Evolutionary conservation across 2,797 vertebrate species (phyloP).

Genomic region (Nasua narica): DNA sequence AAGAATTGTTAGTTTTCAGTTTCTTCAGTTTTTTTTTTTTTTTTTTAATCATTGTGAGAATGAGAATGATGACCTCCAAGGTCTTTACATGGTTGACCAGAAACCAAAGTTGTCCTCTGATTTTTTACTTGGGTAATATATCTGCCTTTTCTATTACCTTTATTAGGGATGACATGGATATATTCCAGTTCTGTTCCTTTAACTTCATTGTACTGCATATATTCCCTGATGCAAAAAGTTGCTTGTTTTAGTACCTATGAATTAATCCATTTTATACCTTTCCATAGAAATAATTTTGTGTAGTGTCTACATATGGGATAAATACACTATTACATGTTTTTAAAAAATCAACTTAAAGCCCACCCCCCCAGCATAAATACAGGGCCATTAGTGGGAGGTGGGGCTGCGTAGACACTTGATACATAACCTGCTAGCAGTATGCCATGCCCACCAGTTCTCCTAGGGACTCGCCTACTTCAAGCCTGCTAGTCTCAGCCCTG

Average conservation of each 20-base stretch:
- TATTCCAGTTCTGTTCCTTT: conserved; percentile 9
- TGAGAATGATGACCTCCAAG: neutral
- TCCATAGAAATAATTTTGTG: conserved; percentile 26
- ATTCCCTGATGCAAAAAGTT: conserved; percentile 16
- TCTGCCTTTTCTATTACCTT: neutral
- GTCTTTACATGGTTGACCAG: neutral
- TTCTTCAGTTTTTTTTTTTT: neutral
- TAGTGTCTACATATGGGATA: neutral
- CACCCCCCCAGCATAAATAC: neutral
- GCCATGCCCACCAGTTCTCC: neutral
- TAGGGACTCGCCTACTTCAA: neutral
- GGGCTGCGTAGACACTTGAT: neutral
- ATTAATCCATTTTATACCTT: conserved; percentile 5
- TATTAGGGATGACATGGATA: neutral
- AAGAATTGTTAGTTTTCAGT: neutral
- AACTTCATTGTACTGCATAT: neutral
- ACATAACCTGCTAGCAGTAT: neutral
- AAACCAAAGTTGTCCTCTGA: neutral
- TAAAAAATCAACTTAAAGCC: neutral
- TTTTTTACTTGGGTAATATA: neutral
- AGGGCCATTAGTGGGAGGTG: neutral
- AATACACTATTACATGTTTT: conserved; percentile 22
- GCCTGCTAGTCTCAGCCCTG: neutral
- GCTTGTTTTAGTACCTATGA: neutral
- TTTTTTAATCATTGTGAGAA: neutral